Evolutionary conservation across 2,797 vertebrate species (phyloP).

Genomic region (Nannoperca obscura): DNA sequence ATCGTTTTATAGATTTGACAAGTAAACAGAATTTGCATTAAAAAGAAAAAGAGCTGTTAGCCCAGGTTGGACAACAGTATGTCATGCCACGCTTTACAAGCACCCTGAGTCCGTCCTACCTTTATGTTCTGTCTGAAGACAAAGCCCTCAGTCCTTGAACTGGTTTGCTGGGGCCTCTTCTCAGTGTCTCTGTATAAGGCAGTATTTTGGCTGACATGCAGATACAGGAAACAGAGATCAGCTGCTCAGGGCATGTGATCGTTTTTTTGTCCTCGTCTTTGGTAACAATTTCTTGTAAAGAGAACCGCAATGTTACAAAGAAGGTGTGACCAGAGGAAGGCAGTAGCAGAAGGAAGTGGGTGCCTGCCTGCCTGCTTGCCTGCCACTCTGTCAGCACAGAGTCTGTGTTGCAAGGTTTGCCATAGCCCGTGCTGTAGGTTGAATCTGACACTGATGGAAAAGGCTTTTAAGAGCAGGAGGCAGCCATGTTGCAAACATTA

Average conservation of each 20-base stretch:
- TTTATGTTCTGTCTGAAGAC: constrained; percentile 53
- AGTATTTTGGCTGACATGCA: constrained; percentile 79
- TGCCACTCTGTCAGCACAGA: constrained; percentile 74
- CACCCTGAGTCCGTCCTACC: constrained; percentile 17
- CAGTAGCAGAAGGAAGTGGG: constrained; percentile 83
- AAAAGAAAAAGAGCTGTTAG: neutral
- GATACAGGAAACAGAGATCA: constrained; percentile 86
- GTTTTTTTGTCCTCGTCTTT: constrained; percentile 80
- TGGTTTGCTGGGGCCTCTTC: constrained; percentile 62
- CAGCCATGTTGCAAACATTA: constrained; percentile 41
- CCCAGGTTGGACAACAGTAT: neutral
- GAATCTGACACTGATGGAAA: constrained; percentile 16
- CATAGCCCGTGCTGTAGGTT: constrained; percentile 21
- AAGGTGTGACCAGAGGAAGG: constrained; percentile 81
- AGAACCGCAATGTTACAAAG: constrained; percentile 79
- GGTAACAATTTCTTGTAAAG: constrained; percentile 86
- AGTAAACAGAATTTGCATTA: constrained; percentile 5
- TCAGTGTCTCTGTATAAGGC: constrained; percentile 79
- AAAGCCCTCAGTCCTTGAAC: constrained; percentile 66
- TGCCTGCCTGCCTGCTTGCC: constrained; percentile 60
- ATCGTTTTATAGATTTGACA: neutral
- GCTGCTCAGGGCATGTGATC: constrained; percentile 83
- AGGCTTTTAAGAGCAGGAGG: constrained; percentile 40
- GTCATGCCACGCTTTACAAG: constrained; percentile 16
- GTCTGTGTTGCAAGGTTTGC: constrained; percentile 78